These are phyloP conservation scores for Zhuqinia jingwanae DNA, from an alignment of 2,888 invertebrate species.

Conservation along the genomic window DNA sequence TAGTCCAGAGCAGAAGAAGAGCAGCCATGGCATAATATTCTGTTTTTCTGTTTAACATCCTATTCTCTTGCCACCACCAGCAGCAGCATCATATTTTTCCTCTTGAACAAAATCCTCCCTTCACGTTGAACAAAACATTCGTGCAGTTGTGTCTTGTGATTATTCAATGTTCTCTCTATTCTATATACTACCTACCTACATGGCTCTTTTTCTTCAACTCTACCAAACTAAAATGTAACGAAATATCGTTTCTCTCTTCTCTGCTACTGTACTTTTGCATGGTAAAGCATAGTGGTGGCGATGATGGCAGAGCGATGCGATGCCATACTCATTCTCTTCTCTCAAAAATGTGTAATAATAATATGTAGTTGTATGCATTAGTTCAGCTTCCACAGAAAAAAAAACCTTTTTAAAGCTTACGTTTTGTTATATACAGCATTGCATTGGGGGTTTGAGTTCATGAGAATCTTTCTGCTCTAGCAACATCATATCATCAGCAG, in stretches of 20 bases:
- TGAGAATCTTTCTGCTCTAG: conserved; percentile 49
- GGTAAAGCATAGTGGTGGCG: not conserved
- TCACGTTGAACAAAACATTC: conserved; percentile 23
- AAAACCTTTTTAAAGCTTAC: conserved; percentile 31
- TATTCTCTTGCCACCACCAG: conserved; percentile 46
- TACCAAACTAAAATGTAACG: conserved; percentile 25
- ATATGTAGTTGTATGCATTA: conserved; percentile 29
- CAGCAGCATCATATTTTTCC: conserved; percentile 40
- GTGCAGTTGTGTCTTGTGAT: no score
- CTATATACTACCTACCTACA: not conserved
- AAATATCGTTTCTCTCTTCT: conserved; percentile 42
- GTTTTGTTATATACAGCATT: conserved; percentile 25
- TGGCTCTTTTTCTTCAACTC: conserved; percentile 20
- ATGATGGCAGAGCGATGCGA: not conserved
- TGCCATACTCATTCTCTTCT: not conserved
- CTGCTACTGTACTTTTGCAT: conserved; percentile 2
- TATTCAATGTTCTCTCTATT: not conserved
- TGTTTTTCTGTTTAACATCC: conserved; percentile 44
- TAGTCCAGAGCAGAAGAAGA: not conserved
- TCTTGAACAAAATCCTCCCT: conserved; percentile 67
- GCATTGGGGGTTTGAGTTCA: conserved; percentile 62
- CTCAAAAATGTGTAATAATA: conserved; percentile 6
- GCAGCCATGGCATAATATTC: conserved; percentile 10
- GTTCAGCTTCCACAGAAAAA: conserved; percentile 60
- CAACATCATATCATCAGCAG: conserved; percentile 26